Conservation (phyloP, 2,113 vertebrate species). For the Halichoerus grypus region DNA sequence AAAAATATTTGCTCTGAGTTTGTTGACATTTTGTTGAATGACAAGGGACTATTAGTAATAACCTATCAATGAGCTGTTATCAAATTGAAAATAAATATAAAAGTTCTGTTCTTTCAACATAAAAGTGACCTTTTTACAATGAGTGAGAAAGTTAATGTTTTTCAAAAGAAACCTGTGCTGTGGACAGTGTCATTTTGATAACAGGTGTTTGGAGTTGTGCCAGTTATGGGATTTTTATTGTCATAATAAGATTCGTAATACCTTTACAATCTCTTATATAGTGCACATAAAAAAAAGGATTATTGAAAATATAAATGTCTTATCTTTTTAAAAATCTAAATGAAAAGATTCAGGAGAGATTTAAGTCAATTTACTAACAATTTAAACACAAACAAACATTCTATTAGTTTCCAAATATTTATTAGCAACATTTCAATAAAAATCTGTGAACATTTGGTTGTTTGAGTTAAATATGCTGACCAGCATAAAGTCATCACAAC, state of each 20-base stretch:
- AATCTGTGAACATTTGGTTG: neutral
- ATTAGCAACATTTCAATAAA: neutral
- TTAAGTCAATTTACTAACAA: neutral
- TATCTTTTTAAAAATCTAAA: neutral
- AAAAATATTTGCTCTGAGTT: neutral
- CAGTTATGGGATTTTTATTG: neutral
- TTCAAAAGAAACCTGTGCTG: neutral
- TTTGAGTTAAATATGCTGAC: neutral
- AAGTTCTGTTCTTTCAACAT: neutral
- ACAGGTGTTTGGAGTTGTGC: neutral
- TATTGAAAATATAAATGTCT: neutral
- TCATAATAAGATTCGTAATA: neutral
- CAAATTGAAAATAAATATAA: conserved; percentile 3
- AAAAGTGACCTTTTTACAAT: neutral
- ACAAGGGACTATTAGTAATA: conserved; percentile 12
- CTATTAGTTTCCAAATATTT: neutral
- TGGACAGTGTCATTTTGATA: neutral
- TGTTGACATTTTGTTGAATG: conserved; percentile 26
- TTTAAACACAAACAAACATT: neutral
- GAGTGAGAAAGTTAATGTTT: neutral
- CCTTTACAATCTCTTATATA: neutral
- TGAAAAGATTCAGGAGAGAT: neutral
- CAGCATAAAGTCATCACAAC: neutral
- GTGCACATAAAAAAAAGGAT: neutral
- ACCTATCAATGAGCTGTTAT: neutral